Evolutionary conservation across 2,888 invertebrate species (phyloP).

Genomic region (Dioctria linearis): DNA sequence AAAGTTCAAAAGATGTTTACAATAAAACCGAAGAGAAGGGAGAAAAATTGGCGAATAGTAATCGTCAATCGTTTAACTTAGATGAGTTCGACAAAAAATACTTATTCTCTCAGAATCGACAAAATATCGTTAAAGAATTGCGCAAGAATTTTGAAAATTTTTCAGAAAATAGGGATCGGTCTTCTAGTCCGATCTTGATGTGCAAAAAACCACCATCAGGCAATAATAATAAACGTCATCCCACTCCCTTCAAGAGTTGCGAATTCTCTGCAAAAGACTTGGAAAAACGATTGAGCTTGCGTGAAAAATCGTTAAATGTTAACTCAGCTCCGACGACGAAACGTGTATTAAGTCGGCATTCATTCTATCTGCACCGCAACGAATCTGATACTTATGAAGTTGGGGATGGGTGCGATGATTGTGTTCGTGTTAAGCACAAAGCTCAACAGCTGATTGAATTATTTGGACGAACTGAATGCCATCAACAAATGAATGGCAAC

Average conservation of each 20-base stretch:
- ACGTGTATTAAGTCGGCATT: conserved; percentile 54
- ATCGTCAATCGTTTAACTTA: conserved; percentile 58
- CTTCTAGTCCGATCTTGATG: conserved; percentile 7
- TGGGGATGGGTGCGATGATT: conserved; percentile 55
- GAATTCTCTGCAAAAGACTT: conserved; percentile 55
- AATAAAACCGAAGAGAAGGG: neutral
- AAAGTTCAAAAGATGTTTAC: conserved; percentile 59
- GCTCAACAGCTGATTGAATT: conserved; percentile 57
- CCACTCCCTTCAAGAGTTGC: conserved; percentile 50
- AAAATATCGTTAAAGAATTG: conserved; percentile 59
- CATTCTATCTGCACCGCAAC: conserved; percentile 58
- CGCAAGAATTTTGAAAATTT: conserved; percentile 60
- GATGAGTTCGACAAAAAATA: conserved; percentile 59
- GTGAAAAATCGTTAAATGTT: conserved; percentile 54
- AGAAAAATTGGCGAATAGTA: conserved; percentile 1
- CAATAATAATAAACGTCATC: neutral
- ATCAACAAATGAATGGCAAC: neutral
- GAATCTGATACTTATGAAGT: conserved; percentile 52
- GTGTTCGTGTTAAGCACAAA: conserved; percentile 55
- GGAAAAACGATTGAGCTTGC: conserved; percentile 56
- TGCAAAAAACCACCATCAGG: conserved; percentile 27
- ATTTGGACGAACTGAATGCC: conserved; percentile 50
- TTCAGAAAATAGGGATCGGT: conserved; percentile 4
- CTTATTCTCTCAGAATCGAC: conserved; percentile 56
- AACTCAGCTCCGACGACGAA: conserved; percentile 5